Percentiles rank a stretch among this genome's conserved stretches.
phyloP scores from a whole-genome alignment of 2,888 invertebrate genomes.

The Adela reaumurella region DNA sequence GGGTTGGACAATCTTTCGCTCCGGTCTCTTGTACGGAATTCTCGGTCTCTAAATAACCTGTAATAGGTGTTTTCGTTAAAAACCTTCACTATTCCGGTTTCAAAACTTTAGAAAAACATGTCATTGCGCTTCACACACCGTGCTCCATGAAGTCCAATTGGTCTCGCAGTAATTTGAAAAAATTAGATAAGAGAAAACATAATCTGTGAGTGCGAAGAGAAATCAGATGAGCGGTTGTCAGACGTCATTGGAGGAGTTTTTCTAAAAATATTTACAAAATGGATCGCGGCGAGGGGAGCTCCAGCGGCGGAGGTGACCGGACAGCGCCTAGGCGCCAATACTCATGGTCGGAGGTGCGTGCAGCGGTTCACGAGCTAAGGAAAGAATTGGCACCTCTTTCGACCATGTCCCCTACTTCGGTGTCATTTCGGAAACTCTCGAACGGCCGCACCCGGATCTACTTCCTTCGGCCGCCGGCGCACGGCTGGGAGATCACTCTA shows the following conservation, averaged over 20 bases:
- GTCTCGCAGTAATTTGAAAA: too few relatives aligned
- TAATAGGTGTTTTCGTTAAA: too few relatives aligned
- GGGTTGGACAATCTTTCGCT: too few relatives aligned
- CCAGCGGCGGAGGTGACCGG: not conserved
- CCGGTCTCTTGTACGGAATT: too few relatives aligned
- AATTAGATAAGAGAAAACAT: too few relatives aligned
- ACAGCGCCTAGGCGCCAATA: conserved; percentile 37
- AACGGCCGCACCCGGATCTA: conserved; percentile 84
- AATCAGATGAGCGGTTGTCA: too few relatives aligned
- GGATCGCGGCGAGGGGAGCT: not conserved
- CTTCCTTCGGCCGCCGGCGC: conserved; percentile 83
- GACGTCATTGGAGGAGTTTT: not conserved
- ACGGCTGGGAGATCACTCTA: conserved; percentile 87
- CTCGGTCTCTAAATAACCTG: too few relatives aligned
- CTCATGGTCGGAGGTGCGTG: conserved; percentile 77
- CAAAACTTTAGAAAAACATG: too few relatives aligned
- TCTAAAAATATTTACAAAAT: not conserved
- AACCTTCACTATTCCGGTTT: too few relatives aligned
- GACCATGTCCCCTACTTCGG: conserved; percentile 77
- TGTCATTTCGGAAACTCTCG: conserved; percentile 73
- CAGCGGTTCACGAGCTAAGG: conserved; percentile 76
- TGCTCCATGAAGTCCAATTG: too few relatives aligned
- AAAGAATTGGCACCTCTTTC: conserved; percentile 75
- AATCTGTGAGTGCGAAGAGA: too few relatives aligned
- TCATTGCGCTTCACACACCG: too few relatives aligned